Conservation (phyloP, 1,140 invertebrate genomes). For the Elysia chlorotica region DNA sequence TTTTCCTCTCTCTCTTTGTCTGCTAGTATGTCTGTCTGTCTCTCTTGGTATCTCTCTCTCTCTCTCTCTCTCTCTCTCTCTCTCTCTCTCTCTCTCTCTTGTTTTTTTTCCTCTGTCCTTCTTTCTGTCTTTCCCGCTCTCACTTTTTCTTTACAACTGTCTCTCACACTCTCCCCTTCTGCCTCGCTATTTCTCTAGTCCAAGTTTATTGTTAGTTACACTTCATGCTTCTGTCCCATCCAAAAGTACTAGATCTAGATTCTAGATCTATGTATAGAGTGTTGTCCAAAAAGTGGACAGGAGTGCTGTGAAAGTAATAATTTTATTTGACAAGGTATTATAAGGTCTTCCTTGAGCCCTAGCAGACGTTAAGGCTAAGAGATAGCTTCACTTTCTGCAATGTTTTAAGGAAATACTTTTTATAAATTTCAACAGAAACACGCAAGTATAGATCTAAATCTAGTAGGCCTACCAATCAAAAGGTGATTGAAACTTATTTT, state of each 20-base stretch:
- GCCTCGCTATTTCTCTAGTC: not conserved
- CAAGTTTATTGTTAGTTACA: not conserved
- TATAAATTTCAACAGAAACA: too few species aligned
- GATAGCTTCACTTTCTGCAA: too few species aligned
- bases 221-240: not conserved
- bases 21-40: not conserved
- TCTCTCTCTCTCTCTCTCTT: not conserved
- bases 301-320: too few species aligned
- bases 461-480: too few species aligned
- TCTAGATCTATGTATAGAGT: too few species aligned
- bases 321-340: too few species aligned
- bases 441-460: too few species aligned
- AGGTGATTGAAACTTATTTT: too few species aligned
- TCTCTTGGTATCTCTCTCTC: not conserved
- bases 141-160: not conserved
- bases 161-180: not conserved
- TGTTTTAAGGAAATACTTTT: too few species aligned
- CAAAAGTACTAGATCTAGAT: too few species aligned
- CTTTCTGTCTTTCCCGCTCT: not conserved
- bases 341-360: not conserved
- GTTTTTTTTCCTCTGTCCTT: not conserved
- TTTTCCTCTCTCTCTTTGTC: slow-evolving; percentile 2
- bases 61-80: not conserved
- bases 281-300: too few species aligned
- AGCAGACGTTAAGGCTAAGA: too few species aligned